Conservation (phyloP, 35 echinoderm and acorn worm genomes). For the Stichopus chloronotus region DNA sequence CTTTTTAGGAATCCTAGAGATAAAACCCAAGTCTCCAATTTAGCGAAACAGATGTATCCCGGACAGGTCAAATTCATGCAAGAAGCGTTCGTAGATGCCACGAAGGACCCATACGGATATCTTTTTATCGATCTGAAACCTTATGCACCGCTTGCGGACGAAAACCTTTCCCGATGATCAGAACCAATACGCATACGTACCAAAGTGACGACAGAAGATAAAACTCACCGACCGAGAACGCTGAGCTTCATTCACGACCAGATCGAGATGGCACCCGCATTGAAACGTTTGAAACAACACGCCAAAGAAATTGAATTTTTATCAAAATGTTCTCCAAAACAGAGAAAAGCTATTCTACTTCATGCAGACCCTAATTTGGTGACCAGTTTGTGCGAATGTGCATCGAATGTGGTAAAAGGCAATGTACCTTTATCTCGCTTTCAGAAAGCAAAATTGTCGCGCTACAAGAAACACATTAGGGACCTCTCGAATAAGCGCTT, state of each 20-base stretch:
- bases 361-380: conserved; percentile 3
- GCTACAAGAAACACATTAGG: conserved; percentile 28
- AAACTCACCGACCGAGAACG: not conserved
- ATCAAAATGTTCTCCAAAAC: conserved; percentile 18
- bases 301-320: conserved; percentile 11
- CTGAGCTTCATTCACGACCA: not conserved
- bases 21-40: conserved; percentile 61
- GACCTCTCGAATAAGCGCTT: conserved; percentile 5
- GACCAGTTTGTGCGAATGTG: conserved; percentile 23
- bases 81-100: conserved; percentile 63
- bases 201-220: conserved; percentile 24
- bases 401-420: conserved; percentile 22
- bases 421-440: conserved; percentile 27
- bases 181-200: conserved; percentile 26
- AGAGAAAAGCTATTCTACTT: not conserved
- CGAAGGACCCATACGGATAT: conserved; percentile 49
- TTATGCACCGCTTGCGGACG: conserved; percentile 50
- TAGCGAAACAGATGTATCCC: conserved; percentile 69
- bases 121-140: conserved; percentile 61
- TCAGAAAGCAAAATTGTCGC: conserved; percentile 21
- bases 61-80: conserved; percentile 50
- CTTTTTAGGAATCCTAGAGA: conserved; percentile 69
- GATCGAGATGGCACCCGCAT: conserved; percentile 14
- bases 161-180: conserved; percentile 47
- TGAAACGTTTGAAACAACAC: not conserved